These are phyloP conservation scores for Neocloeon triangulifer DNA, from an alignment of 1,140 invertebrate species.

Conservation along the genomic window DNA sequence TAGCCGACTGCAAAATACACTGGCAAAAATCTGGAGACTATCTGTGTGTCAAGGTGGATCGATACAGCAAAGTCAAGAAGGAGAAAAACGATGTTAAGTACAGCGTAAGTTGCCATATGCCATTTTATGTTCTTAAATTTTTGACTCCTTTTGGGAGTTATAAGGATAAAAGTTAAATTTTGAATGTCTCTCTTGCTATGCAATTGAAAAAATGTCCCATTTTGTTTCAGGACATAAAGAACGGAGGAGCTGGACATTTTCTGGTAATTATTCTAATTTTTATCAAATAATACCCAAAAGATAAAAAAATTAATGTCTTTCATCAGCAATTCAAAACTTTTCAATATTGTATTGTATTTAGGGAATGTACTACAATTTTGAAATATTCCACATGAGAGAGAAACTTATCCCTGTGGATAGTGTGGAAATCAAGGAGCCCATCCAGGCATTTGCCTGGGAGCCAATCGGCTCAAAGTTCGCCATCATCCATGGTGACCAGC, in stretches of 20 bases:
- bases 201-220: not conserved
- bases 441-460: slow-evolving; percentile 96
- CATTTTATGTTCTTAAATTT: slow-evolving; percentile 5
- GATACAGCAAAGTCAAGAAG: slow-evolving; percentile 84
- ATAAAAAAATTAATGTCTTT: too few species aligned
- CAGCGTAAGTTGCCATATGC: slow-evolving; percentile 49
- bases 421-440: slow-evolving; percentile 80
- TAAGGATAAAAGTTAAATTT: slow-evolving; percentile 6
- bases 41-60: slow-evolving; percentile 93
- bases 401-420: slow-evolving; percentile 97
- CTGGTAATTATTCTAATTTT: too few species aligned
- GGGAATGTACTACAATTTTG: slow-evolving; percentile 97
- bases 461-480: slow-evolving; percentile 89
- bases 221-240: too few species aligned
- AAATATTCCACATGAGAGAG: slow-evolving; percentile 95
- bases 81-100: slow-evolving; percentile 81
- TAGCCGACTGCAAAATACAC: slow-evolving; percentile 93
- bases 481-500: slow-evolving; percentile 82
- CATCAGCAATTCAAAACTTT: too few species aligned
- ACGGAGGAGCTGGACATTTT: too few species aligned
- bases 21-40: slow-evolving; percentile 99
- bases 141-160: slow-evolving; percentile 7
- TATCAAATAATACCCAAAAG: too few species aligned
- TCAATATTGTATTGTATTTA: too few species aligned
- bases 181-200: slow-evolving; percentile 1